Evolutionary conservation across 1,140 invertebrate genomes (phyloP).

Genomic region (Nymphalis io): DNA sequence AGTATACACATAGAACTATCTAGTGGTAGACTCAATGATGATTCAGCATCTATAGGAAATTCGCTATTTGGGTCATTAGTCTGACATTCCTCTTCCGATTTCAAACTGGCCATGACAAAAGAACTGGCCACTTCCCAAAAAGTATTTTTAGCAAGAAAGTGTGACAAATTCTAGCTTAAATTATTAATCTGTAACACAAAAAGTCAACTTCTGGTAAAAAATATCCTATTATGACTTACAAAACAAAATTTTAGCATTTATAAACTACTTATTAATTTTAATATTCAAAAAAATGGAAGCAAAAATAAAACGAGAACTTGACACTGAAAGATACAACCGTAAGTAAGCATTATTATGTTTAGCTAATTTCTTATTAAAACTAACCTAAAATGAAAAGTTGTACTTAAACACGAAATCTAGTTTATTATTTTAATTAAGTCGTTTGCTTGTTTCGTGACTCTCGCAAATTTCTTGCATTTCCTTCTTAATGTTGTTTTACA

Average conservation of each 20-base stretch:
- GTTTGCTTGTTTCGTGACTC: too few species aligned
- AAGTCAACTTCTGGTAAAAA: conserved; percentile 54
- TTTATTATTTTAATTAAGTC: not conserved
- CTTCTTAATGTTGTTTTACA: too few species aligned
- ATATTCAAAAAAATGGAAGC: conserved; percentile 44
- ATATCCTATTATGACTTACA: conserved; percentile 49
- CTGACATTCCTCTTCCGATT: conserved; percentile 65
- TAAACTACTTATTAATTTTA: conserved; percentile 30
- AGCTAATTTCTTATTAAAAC: not conserved
- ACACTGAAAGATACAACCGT: conserved; percentile 52
- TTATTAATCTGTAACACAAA: conserved; percentile 64
- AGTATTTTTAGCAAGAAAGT: conserved; percentile 70
- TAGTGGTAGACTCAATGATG: conserved; percentile 60
- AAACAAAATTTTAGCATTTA: conserved; percentile 51
- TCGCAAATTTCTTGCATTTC: too few species aligned
- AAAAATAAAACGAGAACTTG: conserved; percentile 33
- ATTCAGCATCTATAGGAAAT: conserved; percentile 57
- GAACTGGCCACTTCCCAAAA: conserved; percentile 74
- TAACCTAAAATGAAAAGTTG: not conserved
- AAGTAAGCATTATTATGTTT: conserved; percentile 26
- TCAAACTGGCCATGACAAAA: conserved; percentile 69
- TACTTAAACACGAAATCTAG: not conserved
- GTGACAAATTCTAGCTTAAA: conserved; percentile 59
- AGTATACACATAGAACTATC: conserved; percentile 71
- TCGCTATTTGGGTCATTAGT: conserved; percentile 58